These are phyloP conservation scores for Quadriops clusia DNA, from an alignment of 2,888 invertebrate genomes.

Conservation along the genomic window DNA sequence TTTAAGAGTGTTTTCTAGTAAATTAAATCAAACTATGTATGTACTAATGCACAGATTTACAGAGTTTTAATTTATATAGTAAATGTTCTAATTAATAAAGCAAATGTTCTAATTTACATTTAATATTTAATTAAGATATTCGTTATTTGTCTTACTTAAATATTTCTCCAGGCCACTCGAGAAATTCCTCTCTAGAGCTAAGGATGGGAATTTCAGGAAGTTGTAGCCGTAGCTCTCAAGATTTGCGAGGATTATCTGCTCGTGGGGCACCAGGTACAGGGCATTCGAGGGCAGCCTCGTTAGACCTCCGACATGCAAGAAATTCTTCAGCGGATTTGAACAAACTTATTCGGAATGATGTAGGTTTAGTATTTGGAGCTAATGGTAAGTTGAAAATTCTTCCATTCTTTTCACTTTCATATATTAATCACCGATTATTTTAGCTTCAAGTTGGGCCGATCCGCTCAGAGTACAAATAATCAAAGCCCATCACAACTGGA, in stretches of 20 bases:
- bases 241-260: slow-evolving; percentile 35
- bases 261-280: slow-evolving; percentile 35
- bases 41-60: too few relatives aligned
- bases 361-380: slow-evolving; percentile 56
- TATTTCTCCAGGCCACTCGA: slow-evolving; percentile 45
- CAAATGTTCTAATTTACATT: too few relatives aligned
- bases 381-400: slow-evolving; percentile 35
- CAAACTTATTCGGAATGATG: slow-evolving; percentile 57
- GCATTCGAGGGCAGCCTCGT: slow-evolving; percentile 74
- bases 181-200: slow-evolving; percentile 76
- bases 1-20: too few relatives aligned
- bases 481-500: slow-evolving; percentile 96
- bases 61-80: too few relatives aligned
- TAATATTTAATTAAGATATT: too few relatives aligned
- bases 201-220: slow-evolving; percentile 40
- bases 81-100: too few relatives aligned
- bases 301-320: slow-evolving; percentile 62
- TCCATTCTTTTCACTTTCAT: too few relatives aligned
- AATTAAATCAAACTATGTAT: too few relatives aligned
- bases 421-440: slow-evolving; percentile 23
- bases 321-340: slow-evolving; percentile 66
- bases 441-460: slow-evolving; percentile 67
- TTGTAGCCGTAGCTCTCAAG: slow-evolving; percentile 38
- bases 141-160: slow-evolving; percentile 1
- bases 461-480: slow-evolving; percentile 83